A percentile compares a stretch with the other conserved stretches of the same genome.
Conservation (phyloP, 2,797 vertebrate species). For the Centroberyx gerrardi region DNA sequence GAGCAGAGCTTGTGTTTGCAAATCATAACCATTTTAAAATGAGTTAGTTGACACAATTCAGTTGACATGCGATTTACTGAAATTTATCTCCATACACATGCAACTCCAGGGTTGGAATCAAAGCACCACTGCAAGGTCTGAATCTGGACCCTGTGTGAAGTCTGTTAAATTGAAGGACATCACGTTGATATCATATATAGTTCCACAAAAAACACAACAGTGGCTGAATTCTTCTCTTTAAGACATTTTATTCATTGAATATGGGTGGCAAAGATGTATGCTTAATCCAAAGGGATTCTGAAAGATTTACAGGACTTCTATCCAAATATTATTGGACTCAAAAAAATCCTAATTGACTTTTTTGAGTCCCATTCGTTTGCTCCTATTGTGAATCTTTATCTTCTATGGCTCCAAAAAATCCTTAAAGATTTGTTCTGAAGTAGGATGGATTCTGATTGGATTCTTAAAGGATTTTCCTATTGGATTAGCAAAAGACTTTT, state of each 20-base stretch:
- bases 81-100: too few species aligned
- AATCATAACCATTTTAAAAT: too few species aligned
- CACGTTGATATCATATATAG: too few species aligned
- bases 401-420: slow-evolving; percentile 17
- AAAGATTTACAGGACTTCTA: slow-evolving; percentile 15
- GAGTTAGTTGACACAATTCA: too few species aligned
- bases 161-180: too few species aligned
- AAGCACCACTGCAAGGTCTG: too few species aligned
- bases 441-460: slow-evolving; percentile 12
- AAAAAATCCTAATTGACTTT: neutral
- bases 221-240: neutral
- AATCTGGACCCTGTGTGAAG: too few species aligned
- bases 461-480: slow-evolving; percentile 9
- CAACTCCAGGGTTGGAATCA: too few species aligned
- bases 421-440: slow-evolving; percentile 11
- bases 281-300: slow-evolving; percentile 6
- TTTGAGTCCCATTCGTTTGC: neutral
- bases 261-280: too few species aligned
- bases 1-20: too few species aligned
- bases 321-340: neutral
- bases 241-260: too few species aligned
- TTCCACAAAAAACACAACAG: neutral
- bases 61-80: too few species aligned
- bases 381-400: neutral
- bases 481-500: slow-evolving; percentile 16